Base-by-base conservation (phyloP, 2,888 invertebrate species). In the Catocala sponsa region DNA sequence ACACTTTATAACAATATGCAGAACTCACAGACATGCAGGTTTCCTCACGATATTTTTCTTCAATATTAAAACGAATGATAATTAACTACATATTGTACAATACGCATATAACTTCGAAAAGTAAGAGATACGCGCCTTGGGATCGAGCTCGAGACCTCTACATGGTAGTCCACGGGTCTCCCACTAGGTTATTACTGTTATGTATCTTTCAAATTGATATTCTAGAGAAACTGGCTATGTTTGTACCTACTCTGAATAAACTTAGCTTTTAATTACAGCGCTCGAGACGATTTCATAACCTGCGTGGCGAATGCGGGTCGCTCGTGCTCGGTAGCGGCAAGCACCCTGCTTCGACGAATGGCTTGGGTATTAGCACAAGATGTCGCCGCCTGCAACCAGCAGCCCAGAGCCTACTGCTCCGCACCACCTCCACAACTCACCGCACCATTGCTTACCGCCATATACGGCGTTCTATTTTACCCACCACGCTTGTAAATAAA, bases 311-410 rank as follows among this genome's bases (percentile, higher is more conserved):
- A 88, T 52, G 91, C 88, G 0, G 91, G 91, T 0, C 85, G 90
- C 5, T 74, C 84, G 1, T 94, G 94, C 65, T 88, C 92, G 0
- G 71, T 63, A 33, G 55, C 81, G 0, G 93, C 91, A 0, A 82
- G 88, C 58, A 81, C 78, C 0, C 74, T 94, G 66, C 86, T 94
- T 15, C 83, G 87, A 61, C 88, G 90, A 32, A 91, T 94, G 87
- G 92, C 94, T 1, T 91, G 91, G 88, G 90, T 94, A 10, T 83
- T 94, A 7, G 91, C 94, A 0, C 92, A 92, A 58, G 92, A 94
- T 65, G 89, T 93, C 2, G 93, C 91, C 0, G 87, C 90, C 0
- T 94, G 94, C 79, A 81, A 78, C 47, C 85, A 85, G n/a, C 91
- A 90, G 33, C 88, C 89, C 0, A 76, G 84, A 0, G 84, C 89